Evolutionary conservation across 2,797 vertebrate species (phyloP), one percentile per base, ranked within the genome.

Genomic region (Malacoctenus gilli): DNA sequence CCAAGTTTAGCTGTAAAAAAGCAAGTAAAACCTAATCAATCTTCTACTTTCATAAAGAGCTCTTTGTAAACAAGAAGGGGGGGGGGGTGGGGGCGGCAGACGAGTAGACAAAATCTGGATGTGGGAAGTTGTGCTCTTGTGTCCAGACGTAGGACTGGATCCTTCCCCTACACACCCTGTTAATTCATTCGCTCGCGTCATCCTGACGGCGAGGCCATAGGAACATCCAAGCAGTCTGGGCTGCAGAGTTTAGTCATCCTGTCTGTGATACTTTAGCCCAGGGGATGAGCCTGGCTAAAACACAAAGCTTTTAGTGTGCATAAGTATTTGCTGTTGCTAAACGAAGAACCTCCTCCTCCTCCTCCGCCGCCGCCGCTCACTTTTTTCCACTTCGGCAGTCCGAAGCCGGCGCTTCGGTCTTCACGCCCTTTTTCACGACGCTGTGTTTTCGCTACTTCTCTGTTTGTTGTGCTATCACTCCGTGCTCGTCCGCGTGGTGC

Each of bases 141-240:
- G 34, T 73, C 48, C 55, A 53, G 43, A 73, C 73, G 59, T 38
- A 43, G 60, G 44, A 35, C 30, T 19, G 35, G 57, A 67, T 56
- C 58, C 70, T 84, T 89, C 37, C 67, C 77, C 62, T 68, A 58
- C 76, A 82, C 75, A 80, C 77, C 77, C 75, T 56, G 38, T 46
- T 78, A 70, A 83, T 87, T 68, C 47, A 70, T 67, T 63, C 61
- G 73, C 55, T 66, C 65, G 31, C 49, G 57, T 86, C 77, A 86
- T 78, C 48, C 52, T 66, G 57, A 69, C 68, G 82, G 63, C 43
- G 40, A 78, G 61, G 35, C 52, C 31, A 25, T 19, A 63, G 43
- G 57, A 85, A 69, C 57, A 66, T 81, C 67, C 41, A 59, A 62
- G 34, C 55, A 48, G 59, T 75, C 62, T 73, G 61, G 47, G 39